phyloP scores from a whole-genome alignment of 2,113 vertebrate genomes.

The Alligator mississippiensis region DNA sequence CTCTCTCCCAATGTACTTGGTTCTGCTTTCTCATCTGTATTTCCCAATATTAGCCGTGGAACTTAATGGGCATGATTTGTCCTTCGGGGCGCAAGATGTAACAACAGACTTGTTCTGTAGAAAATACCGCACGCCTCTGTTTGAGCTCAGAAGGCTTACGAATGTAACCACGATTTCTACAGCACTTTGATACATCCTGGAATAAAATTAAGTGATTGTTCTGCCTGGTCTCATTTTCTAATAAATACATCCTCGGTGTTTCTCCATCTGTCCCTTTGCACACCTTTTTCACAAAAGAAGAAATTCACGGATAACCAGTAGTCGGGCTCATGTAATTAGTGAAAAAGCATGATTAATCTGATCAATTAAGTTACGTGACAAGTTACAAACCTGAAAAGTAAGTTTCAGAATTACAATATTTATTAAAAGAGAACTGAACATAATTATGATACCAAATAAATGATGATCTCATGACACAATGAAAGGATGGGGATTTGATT shows the following conservation, averaged over 20 bases:
- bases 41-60: neutral
- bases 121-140: neutral
- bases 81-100: neutral
- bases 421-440: conserved; percentile 30
- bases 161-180: conserved; percentile 50
- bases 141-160: conserved; percentile 47
- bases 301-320: conserved; percentile 6
- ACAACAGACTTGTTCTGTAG: neutral
- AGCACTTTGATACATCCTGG: conserved; percentile 33
- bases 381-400: conserved; percentile 49
- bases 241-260: conserved; percentile 41
- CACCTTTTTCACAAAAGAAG: conserved; percentile 4
- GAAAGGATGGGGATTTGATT: conserved; percentile 11
- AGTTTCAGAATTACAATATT: conserved; percentile 58
- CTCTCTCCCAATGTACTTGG: neutral
- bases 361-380: conserved; percentile 43
- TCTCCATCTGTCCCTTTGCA: conserved; percentile 54
- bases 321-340: conserved; percentile 50
- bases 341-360: conserved; percentile 41
- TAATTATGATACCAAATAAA: conserved; percentile 43
- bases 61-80: conserved; percentile 2
- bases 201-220: conserved; percentile 65
- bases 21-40: neutral
- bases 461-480: neutral
- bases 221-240: conserved; percentile 52